Evolutionary conservation across 2,888 invertebrate species (phyloP).

Genomic region (Hydrotaea diabolus): DNA sequence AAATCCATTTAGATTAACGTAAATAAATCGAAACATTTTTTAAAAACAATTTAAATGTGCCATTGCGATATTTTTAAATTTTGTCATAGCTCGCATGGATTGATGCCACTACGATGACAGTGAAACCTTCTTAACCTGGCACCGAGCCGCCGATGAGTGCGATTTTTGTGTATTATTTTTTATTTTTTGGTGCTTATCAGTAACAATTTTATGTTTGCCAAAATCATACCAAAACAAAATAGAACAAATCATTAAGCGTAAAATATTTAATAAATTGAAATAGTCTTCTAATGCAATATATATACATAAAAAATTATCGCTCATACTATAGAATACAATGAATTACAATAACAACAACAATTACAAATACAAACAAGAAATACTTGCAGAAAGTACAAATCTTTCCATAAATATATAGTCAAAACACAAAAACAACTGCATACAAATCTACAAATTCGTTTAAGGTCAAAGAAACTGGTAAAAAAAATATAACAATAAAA

Average conservation of each 20-base stretch:
- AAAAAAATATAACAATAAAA: slow-evolving; percentile 16
- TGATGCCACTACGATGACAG: too few species aligned
- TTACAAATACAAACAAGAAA: slow-evolving; percentile 31
- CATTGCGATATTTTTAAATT: too few species aligned
- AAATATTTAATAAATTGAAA: slow-evolving; percentile 36
- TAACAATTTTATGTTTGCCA: not conserved
- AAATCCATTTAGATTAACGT: too few species aligned
- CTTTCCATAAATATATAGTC: slow-evolving; percentile 37
- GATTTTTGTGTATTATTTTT: not conserved
- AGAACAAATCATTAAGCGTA: slow-evolving; percentile 44
- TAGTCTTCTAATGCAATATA: slow-evolving; percentile 38
- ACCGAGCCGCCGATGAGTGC: not conserved
- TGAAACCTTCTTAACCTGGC: not conserved
- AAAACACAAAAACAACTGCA: slow-evolving; percentile 37
- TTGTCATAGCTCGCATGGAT: too few species aligned
- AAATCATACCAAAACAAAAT: slow-evolving; percentile 41
- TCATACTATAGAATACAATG: not conserved
- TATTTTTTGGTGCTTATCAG: not conserved
- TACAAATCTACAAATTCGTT: slow-evolving; percentile 54
- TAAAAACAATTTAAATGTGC: too few species aligned
- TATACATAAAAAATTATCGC: slow-evolving; percentile 14
- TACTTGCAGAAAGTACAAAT: slow-evolving; percentile 44
- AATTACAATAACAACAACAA: slow-evolving; percentile 23
- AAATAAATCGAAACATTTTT: too few species aligned
- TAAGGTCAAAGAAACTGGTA: slow-evolving; percentile 35